These are phyloP conservation scores for Rhea pennata DNA, from an alignment of 2,113 vertebrate species.

Conservation along the genomic window DNA sequence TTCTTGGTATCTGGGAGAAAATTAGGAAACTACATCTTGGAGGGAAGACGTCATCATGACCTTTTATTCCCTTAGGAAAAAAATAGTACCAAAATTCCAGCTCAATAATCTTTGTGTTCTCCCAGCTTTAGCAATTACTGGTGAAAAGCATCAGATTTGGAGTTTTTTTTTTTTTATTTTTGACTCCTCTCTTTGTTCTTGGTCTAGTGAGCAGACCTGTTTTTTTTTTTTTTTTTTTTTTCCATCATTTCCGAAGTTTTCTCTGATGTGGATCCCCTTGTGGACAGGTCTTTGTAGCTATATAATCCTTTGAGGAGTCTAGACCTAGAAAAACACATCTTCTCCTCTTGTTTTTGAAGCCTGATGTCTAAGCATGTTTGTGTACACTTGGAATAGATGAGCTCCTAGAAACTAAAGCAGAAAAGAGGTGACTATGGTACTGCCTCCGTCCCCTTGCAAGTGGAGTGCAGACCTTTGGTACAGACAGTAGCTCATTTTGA, in stretches of 20 bases:
- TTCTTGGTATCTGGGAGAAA: conserved; percentile 45
- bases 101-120: conserved; percentile 73
- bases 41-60: conserved; percentile 50
- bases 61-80: conserved; percentile 64
- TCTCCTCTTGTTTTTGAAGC: conserved; percentile 28
- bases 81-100: conserved; percentile 56
- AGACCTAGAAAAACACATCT: neutral
- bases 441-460: neutral
- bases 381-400: neutral
- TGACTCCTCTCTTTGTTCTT: neutral
- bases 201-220: neutral
- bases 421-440: neutral
- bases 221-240: neutral
- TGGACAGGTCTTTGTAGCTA: neutral
- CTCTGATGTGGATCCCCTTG: neutral
- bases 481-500: neutral
- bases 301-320: conserved; percentile 3
- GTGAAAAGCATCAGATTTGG: neutral
- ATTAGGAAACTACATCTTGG: conserved; percentile 69
- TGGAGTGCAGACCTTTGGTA: neutral
- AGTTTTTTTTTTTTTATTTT: neutral
- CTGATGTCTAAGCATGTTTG: neutral
- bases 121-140: neutral
- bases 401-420: neutral
- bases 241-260: neutral